These are phyloP conservation scores for Stigmatopora nigra DNA, from an alignment of 2,113 vertebrate genomes.

Conservation along the genomic window DNA sequence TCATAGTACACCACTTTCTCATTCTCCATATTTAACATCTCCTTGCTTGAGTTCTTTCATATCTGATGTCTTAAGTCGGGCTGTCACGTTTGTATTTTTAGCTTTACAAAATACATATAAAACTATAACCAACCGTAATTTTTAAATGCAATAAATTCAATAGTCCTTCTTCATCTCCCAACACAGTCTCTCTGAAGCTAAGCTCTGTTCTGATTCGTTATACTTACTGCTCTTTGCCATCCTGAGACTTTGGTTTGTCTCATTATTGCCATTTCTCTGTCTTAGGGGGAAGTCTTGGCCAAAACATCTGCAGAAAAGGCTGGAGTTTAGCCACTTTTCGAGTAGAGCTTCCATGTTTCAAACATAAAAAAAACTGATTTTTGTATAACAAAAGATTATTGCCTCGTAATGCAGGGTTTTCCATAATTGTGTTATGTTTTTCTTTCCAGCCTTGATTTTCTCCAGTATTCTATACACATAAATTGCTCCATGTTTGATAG, in stretches of 20 bases:
- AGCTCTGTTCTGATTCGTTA: no score
- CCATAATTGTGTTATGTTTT: not conserved
- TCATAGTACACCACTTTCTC: constrained; percentile 22
- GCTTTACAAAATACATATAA: no score
- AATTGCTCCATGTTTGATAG: constrained; percentile 1
- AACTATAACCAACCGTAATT: no score
- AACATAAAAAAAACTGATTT: not conserved
- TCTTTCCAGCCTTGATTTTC: not conserved
- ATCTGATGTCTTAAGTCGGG: constrained; percentile 4
- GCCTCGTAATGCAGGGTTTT: not conserved
- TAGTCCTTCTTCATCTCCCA: no score
- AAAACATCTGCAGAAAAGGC: not conserved
- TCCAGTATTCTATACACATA: not conserved
- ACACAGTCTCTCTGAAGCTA: no score
- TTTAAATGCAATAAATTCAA: no score
- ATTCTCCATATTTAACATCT: constrained; percentile 32
- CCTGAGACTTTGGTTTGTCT: no score
- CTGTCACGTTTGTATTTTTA: not conserved
- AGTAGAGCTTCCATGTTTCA: not conserved
- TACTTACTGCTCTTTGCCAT: no score
- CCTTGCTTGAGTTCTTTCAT: constrained; percentile 10
- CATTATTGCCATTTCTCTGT: no score
- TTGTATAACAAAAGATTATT: not conserved
- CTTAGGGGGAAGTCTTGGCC: not conserved
- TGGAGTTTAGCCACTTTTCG: not conserved